A percentile compares a stretch with the other conserved stretches of the same genome.
These are phyloP conservation scores for Tetragonula carbonaria DNA, from an alignment of 2,888 invertebrate species.

Conservation along the genomic window DNA sequence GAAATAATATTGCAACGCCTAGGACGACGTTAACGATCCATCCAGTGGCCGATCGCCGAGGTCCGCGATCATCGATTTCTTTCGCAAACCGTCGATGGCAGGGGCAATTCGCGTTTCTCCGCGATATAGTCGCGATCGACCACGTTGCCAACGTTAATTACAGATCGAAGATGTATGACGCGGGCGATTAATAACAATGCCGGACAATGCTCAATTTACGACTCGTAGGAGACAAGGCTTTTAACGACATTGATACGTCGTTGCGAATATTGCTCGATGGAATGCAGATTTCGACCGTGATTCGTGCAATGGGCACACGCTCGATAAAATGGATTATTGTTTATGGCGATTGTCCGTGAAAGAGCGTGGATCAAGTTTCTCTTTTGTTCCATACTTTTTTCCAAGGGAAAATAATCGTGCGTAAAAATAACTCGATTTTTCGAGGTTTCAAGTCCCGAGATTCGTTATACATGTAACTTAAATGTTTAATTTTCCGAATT, in stretches of 20 bases:
- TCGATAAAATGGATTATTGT: neutral
- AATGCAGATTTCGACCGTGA: neutral
- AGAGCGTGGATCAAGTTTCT: no score
- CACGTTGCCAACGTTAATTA: slow-evolving; percentile 34
- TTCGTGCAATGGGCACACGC: neutral
- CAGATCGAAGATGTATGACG: slow-evolving; percentile 4
- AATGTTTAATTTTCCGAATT: no score
- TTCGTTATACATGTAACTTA: no score
- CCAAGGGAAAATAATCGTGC: no score
- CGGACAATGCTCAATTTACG: slow-evolving; percentile 4
- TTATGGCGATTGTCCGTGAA: neutral
- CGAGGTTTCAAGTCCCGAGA: no score
- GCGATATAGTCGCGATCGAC: slow-evolving; percentile 1
- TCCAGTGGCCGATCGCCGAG: neutral
- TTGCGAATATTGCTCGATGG: neutral
- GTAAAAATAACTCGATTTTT: no score
- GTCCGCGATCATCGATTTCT: slow-evolving; percentile 21
- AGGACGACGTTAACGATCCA: slow-evolving; percentile 23
- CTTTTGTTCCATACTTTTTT: no score
- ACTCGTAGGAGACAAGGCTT: neutral
- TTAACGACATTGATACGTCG: neutral
- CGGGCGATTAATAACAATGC: slow-evolving; percentile 9
- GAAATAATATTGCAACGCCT: slow-evolving; percentile 35
- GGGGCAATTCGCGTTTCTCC: slow-evolving; percentile 19
- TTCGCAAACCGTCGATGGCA: slow-evolving; percentile 7